Evolutionary conservation across 2,888 invertebrate genomes (phyloP).

Genomic region (Drosophila siamana): DNA sequence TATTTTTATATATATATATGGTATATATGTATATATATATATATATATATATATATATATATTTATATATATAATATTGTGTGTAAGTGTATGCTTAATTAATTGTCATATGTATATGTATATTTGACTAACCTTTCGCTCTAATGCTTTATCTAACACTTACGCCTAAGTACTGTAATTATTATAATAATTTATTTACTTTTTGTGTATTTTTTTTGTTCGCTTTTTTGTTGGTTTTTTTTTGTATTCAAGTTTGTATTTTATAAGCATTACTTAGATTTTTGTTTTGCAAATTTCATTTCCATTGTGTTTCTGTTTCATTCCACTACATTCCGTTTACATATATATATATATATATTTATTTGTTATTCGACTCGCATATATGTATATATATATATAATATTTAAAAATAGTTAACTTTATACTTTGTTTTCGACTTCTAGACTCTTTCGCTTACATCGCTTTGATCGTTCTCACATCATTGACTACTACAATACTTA

Average conservation of each 20-base stretch:
- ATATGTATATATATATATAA: slow-evolving; percentile 46
- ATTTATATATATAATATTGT: slow-evolving; percentile 34
- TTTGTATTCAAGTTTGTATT: slow-evolving; percentile 5
- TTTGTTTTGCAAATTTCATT: slow-evolving; percentile 25
- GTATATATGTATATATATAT: slow-evolving; percentile 1
- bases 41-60: slow-evolving; percentile 10
- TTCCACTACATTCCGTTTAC: slow-evolving; percentile 33
- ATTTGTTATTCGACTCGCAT: slow-evolving; percentile 51
- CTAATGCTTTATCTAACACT: slow-evolving; percentile 52
- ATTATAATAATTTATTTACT: slow-evolving; percentile 14
- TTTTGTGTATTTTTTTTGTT: slow-evolving; percentile 5
- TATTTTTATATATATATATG: neutral
- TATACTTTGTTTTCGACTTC: slow-evolving; percentile 81
- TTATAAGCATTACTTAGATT: slow-evolving; percentile 25
- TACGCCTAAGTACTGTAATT: slow-evolving; percentile 47
- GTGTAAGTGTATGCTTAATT: slow-evolving; percentile 48
- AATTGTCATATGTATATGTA: slow-evolving; percentile 59
- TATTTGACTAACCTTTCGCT: slow-evolving; percentile 57
- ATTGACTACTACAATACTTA: slow-evolving; percentile 9
- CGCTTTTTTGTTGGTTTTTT: slow-evolving; percentile 4
- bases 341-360: slow-evolving; percentile 18
- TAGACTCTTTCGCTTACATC: slow-evolving; percentile 24
- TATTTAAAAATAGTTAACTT: slow-evolving; percentile 84
- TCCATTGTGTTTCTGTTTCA: slow-evolving; percentile 20
- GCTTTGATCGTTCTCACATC: slow-evolving; percentile 23